Conservation (phyloP, 2,888 invertebrate species). For the Tillus elongatus region DNA sequence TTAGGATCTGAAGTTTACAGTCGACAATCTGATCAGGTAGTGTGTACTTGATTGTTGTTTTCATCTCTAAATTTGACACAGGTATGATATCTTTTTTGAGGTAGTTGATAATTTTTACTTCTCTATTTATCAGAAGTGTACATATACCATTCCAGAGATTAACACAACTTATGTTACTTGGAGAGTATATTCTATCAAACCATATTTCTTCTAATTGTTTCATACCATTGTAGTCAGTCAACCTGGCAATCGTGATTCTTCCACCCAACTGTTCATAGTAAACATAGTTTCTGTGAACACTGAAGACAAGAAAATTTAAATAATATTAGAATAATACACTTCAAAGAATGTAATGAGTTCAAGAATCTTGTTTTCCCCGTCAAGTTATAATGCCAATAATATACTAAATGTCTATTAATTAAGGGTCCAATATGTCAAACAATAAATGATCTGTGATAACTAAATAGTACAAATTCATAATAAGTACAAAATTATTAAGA, state of each 20-base stretch:
- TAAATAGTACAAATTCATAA: too few species aligned
- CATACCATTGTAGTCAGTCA: conserved; percentile 25
- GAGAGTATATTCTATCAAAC: conserved; percentile 38
- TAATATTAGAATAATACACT: too few species aligned
- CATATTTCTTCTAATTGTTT: conserved; percentile 33
- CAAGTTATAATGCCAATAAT: too few species aligned
- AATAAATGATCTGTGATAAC: too few species aligned
- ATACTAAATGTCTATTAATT: too few species aligned
- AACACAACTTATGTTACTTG: conserved; percentile 33
- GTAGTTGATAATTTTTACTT: conserved; percentile 34
- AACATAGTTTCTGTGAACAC: conserved; percentile 34
- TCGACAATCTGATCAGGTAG: conserved; percentile 20
- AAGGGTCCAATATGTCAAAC: too few species aligned
- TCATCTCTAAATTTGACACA: conserved; percentile 23
- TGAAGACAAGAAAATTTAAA: conserved; percentile 23
- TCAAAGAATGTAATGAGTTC: too few species aligned
- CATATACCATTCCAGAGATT: conserved; percentile 38
- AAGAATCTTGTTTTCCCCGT: too few species aligned
- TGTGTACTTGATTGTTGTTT: conserved; percentile 23
- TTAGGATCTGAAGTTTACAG: conserved; percentile 29
- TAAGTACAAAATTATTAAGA: too few species aligned
- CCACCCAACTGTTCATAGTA: conserved; percentile 38
- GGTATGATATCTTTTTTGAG: conserved; percentile 27
- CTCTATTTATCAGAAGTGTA: conserved; percentile 35
- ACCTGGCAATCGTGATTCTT: conserved; percentile 33